Percentiles rank a stretch among this genome's conserved stretches.
Conservation (phyloP, 1,140 invertebrate genomes). For the Drosophila leontia region DNA sequence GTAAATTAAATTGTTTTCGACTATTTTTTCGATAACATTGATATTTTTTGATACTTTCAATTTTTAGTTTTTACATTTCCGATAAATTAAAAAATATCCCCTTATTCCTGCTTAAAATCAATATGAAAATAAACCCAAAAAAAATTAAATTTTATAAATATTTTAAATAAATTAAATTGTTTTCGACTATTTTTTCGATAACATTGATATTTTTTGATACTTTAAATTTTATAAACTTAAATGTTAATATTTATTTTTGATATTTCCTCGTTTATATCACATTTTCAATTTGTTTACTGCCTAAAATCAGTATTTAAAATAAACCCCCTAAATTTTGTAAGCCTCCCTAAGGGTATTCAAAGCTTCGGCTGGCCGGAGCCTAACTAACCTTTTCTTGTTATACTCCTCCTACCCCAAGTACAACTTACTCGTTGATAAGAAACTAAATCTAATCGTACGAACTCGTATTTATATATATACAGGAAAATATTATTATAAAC, state of each 20-base stretch:
- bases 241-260: background rate
- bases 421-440: conserved; percentile 34
- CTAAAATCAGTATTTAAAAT: background rate
- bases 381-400: conserved; percentile 14
- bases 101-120: no score
- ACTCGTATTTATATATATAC: conserved; percentile 25
- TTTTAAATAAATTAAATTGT: no score
- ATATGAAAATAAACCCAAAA: no score
- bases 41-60: no score
- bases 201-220: background rate
- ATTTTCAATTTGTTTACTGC: background rate
- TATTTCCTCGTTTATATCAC: background rate
- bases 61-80: no score
- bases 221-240: no score
- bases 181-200: no score
- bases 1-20: no score
- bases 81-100: no score
- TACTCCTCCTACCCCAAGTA: conserved; percentile 36
- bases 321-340: background rate
- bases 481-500: conserved; percentile 1
- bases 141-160: no score
- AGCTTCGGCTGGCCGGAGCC: conserved; percentile 9
- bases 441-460: conserved; percentile 16
- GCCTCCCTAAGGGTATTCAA: conserved; percentile 1
- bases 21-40: no score